Conservation (phyloP, 2,797 vertebrate genomes). For the Anolis apletophallus region DNA sequence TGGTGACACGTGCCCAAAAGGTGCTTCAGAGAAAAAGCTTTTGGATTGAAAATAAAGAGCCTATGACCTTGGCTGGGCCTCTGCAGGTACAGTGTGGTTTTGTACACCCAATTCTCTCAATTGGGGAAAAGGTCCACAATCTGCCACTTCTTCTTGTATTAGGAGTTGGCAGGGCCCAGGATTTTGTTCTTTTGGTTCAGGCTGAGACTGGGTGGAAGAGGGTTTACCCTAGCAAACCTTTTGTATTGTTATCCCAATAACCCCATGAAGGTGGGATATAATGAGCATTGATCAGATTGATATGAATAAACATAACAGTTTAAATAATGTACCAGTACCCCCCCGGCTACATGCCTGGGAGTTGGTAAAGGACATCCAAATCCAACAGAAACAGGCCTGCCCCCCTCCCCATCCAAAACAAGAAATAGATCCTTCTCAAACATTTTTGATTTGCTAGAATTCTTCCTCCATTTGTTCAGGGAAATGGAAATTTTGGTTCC, state of each 20-base stretch:
- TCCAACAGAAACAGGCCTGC: no score
- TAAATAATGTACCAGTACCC: no score
- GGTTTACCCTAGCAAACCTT: no score
- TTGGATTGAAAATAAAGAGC: slow-evolving; percentile 38
- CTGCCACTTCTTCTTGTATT: slow-evolving; percentile 14
- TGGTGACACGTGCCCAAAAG: neutral
- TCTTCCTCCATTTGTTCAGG: slow-evolving; percentile 68
- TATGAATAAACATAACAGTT: no score
- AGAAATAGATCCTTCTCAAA: slow-evolving; percentile 74
- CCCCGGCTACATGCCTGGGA: no score
- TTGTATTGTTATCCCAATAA: no score
- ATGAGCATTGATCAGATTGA: no score
- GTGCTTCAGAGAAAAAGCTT: neutral
- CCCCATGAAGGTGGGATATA: no score
- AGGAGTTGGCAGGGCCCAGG: no score
- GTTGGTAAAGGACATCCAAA: neutral
- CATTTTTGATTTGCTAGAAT: slow-evolving; percentile 74
- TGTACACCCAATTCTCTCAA: neutral
- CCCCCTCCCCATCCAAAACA: slow-evolving; percentile 48
- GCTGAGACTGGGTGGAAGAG: no score
- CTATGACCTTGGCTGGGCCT: slow-evolving; percentile 51
- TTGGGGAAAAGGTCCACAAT: neutral
- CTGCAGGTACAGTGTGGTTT: slow-evolving; percentile 59
- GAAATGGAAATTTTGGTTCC: slow-evolving; percentile 79
- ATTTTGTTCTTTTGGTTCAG: no score